Percentiles rank a stretch among this genome's conserved stretches.
phyloP scores from a whole-genome alignment of 2,797 vertebrate genomes.

The Sebastolobus altivelis region DNA sequence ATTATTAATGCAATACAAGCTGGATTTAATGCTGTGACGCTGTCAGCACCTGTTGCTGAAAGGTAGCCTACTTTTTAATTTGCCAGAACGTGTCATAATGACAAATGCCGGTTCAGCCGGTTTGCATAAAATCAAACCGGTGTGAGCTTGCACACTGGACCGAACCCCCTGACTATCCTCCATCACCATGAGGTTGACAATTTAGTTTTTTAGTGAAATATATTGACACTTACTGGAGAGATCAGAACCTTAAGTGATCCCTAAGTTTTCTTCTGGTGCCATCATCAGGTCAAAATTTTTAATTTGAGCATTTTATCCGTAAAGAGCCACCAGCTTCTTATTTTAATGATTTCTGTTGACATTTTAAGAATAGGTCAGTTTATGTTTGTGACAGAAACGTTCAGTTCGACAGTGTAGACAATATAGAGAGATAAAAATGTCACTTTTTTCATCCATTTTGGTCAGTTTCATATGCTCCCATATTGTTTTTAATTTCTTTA shows the following conservation, averaged over 20 bases:
- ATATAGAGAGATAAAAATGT: slow-evolving; percentile 45
- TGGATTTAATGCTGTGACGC: not conserved
- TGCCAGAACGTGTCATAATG: not conserved
- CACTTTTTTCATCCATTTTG: slow-evolving; percentile 77
- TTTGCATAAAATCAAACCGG: not conserved
- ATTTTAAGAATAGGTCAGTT: slow-evolving; percentile 25
- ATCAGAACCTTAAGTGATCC: not conserved
- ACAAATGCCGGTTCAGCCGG: not conserved
- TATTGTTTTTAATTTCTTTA: slow-evolving; percentile 83
- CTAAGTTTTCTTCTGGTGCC: not conserved
- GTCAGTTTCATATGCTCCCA: slow-evolving; percentile 61
- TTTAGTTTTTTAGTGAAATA: not conserved
- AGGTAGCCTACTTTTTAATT: not conserved
- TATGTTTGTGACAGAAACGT: slow-evolving; percentile 13
- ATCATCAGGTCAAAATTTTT: not conserved
- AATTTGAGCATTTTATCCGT: not conserved
- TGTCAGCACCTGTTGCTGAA: not conserved
- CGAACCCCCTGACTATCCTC: not conserved
- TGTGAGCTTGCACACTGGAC: too few species aligned
- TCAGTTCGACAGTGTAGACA: slow-evolving; percentile 32
- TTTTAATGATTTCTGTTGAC: slow-evolving; percentile 2
- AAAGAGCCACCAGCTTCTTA: not conserved
- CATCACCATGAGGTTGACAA: not conserved
- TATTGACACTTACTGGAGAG: not conserved
- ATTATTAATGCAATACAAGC: not conserved